Conservation (phyloP, 2,797 vertebrate species). For the Columba guinea region DNA sequence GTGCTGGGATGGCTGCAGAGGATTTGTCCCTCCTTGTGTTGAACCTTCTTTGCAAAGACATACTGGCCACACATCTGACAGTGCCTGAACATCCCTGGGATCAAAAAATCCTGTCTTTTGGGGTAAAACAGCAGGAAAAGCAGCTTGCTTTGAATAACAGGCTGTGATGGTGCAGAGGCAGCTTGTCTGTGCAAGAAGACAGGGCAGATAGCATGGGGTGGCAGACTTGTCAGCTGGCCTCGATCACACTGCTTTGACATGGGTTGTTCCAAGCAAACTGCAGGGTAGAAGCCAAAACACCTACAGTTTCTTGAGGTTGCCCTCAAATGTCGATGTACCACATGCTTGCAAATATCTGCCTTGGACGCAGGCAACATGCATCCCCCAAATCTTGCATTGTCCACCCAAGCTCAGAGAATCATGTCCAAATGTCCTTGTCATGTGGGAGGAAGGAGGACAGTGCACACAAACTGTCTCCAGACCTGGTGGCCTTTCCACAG, state of each 20-base stretch:
- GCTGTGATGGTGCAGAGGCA: not conserved
- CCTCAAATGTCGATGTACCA: not conserved
- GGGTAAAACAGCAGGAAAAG: not conserved
- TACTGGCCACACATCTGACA: not conserved
- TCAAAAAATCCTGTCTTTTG: not conserved
- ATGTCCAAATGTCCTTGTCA: not conserved
- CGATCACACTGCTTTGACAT: not conserved
- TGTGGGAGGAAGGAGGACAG: not conserved
- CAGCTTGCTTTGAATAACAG: not conserved
- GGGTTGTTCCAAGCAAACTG: not conserved
- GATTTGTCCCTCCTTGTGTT: not conserved
- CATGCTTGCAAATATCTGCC: not conserved
- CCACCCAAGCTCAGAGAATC: not conserved
- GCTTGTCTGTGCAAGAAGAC: not conserved
- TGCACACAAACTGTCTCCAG: not conserved
- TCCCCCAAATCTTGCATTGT: not conserved
- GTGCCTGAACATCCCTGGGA: not conserved
- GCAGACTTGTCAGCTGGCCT: not conserved
- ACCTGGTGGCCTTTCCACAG: not conserved
- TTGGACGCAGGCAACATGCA: not conserved
- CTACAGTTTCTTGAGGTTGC: not conserved
- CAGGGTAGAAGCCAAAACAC: not conserved
- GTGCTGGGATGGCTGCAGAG: not conserved
- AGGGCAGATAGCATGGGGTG: not conserved
- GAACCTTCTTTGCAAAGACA: rapidly evolving